phyloP scores from a whole-genome alignment of 2,888 invertebrate genomes.

The Orchesella flavescens region DNA sequence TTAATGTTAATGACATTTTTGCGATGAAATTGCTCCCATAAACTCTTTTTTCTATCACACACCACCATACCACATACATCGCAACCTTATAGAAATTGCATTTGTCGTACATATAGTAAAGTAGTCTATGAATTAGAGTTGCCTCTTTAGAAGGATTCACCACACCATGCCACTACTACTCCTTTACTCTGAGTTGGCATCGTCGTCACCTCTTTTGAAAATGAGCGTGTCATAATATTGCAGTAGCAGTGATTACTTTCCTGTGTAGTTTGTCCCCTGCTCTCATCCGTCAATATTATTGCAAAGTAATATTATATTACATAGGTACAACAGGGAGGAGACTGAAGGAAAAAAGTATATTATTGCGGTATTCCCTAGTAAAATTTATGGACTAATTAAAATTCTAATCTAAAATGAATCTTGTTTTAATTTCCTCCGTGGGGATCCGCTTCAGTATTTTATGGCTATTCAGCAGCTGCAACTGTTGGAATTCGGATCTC shows the following conservation, averaged over 20 bases:
- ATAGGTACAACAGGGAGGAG: neutral
- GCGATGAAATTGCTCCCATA: constrained; percentile 43
- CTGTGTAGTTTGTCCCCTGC: constrained; percentile 3
- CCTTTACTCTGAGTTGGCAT: neutral
- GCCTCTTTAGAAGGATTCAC: constrained; percentile 11
- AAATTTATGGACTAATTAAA: constrained; percentile 69
- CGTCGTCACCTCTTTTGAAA: constrained; percentile 31
- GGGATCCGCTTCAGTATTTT: constrained; percentile 16
- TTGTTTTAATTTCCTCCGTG: constrained; percentile 38
- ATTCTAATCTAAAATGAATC: constrained; percentile 66
- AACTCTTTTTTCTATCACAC: constrained; percentile 12
- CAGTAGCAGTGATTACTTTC: constrained; percentile 18
- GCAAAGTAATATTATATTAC: neutral
- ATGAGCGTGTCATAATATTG: constrained; percentile 42
- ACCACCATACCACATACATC: neutral
- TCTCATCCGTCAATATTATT: constrained; percentile 52
- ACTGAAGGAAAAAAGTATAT: neutral
- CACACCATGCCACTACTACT: neutral
- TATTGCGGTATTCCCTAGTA: neutral
- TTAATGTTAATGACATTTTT: constrained; percentile 56
- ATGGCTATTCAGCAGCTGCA: constrained; percentile 40
- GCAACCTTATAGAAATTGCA: neutral
- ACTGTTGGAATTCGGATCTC: constrained; percentile 18
- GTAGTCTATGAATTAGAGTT: constrained; percentile 1
- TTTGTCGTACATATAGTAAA: neutral